Base-by-base conservation (phyloP, 2,888 invertebrate species). In the Ptychoptera albimana region DNA sequence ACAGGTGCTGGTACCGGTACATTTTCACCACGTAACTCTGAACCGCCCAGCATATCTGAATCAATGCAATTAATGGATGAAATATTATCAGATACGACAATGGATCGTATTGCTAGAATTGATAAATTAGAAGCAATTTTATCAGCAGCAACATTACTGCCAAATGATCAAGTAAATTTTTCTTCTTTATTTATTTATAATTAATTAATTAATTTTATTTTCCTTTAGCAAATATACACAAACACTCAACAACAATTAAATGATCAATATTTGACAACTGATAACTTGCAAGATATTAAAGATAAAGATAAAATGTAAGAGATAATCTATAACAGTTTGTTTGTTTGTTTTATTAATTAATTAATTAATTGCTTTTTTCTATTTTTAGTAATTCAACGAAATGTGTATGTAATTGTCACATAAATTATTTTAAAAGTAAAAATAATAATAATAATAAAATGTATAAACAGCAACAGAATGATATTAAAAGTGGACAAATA, bases 51-150 rank as follows among this genome's bases (percentile, higher is more conserved):
- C 56, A 70, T 88, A 46, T 85, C 86, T 4, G 87, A 88, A 63
- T 87, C 86, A 2, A 87, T 88, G 86, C 86, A 86, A 60, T 75
- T 87, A 71, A 79, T 88, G 67, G 85, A 88, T 57, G 82, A 85
- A 58, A 82, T 88, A 51, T 67, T 88, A 45, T 81, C 82, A 46
- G 83, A 89, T 60, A 76, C 75, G 49, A 77, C 77, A 51, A 85
- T 89, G 75, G 87, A 88, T 60, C 76, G 82, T 53, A 72, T 87
- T 34, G 85, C 85, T 52, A 86, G 82, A 61, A 85, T 89, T 49
- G 88, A 88, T 56, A 82, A 83, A 55, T 68, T 91, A 39, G 89
- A 89, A 66, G 84, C 85, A 39, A 84, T 89, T 54, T 66, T 88
- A 48, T 82, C 85, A 42, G 81, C 83, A 30, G 85, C 84, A 32